Evolutionary conservation across 2,888 invertebrate species (phyloP).

Genomic region (Smittia sp.): DNA sequence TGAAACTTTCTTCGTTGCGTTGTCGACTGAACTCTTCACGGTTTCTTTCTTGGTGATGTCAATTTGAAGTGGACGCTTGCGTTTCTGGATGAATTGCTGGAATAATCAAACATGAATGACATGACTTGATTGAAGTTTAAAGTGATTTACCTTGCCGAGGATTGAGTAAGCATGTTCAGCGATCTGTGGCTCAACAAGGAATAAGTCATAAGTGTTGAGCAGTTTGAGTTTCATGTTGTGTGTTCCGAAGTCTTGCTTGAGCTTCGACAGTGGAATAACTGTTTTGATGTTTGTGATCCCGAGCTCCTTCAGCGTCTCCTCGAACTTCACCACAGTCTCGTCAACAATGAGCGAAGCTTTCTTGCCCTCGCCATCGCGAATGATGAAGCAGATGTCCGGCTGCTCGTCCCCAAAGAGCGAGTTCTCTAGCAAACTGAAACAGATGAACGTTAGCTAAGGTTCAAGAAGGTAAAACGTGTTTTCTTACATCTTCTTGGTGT

Average conservation of each 20-base stretch:
- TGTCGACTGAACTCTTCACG: constrained; percentile 6
- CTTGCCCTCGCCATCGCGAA: constrained; percentile 19
- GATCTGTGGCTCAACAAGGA: constrained; percentile 34
- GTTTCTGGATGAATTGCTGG: constrained; percentile 33
- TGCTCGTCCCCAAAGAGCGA: constrained; percentile 16
- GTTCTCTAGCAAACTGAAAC: constrained; percentile 15
- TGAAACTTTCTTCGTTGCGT: constrained; percentile 14
- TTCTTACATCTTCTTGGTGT: constrained; percentile 31
- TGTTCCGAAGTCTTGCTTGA: constrained; percentile 20
- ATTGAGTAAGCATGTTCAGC: constrained; percentile 35
- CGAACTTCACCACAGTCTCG: constrained; percentile 17
- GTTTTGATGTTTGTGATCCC: constrained; percentile 16
- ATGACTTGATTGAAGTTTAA: too few species aligned
- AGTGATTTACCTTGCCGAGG: too few species aligned
- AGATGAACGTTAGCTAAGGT: background rate
- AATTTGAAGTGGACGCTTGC: constrained; percentile 36
- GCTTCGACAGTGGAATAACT: background rate
- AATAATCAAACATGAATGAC: too few species aligned
- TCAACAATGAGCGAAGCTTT: constrained; percentile 15
- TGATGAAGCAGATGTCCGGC: constrained; percentile 37
- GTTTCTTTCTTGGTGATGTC: constrained; percentile 14
- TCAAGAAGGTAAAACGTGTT: background rate
- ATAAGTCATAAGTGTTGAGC: constrained; percentile 19
- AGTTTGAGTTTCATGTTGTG: constrained; percentile 32
- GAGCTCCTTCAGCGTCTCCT: constrained; percentile 19